Percentiles rank a stretch among this genome's conserved stretches.
Evolutionary conservation across 2,113 vertebrate genomes (phyloP).

Genomic region (Microtus montanus): DNA sequence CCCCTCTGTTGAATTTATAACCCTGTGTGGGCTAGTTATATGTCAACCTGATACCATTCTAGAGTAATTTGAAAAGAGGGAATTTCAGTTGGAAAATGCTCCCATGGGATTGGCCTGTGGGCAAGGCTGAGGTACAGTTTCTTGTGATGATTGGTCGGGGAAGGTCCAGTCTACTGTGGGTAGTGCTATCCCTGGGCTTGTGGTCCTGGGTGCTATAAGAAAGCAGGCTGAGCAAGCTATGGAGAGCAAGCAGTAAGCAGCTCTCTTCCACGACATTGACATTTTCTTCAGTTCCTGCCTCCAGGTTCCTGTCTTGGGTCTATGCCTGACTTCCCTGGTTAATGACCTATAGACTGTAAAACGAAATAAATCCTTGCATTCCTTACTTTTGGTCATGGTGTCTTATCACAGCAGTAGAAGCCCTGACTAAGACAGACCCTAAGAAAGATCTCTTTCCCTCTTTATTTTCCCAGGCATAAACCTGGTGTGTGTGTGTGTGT

Average conservation of each 20-base stretch:
- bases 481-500: not conserved
- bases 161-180: not conserved
- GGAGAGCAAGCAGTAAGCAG: not conserved
- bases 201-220: not conserved
- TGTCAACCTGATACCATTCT: not conserved
- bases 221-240: not conserved
- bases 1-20: not conserved
- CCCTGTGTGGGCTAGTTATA: too few relatives aligned
- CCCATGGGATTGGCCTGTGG: not conserved
- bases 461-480: not conserved
- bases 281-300: not conserved
- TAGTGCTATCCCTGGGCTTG: not conserved
- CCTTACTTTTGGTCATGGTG: not conserved
- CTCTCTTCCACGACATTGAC: not conserved
- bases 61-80: not conserved
- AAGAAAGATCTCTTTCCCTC: not conserved
- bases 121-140: not conserved
- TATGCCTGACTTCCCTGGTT: not conserved
- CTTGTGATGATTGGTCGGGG: not conserved
- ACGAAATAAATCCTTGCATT: not conserved
- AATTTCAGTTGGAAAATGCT: not conserved
- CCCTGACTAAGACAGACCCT: not conserved
- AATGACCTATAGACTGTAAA: not conserved
- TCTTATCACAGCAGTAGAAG: not conserved
- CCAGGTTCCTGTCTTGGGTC: not conserved